phyloP scores from a whole-genome alignment of 2,888 invertebrate genomes.

The Autographa pulchrina region DNA sequence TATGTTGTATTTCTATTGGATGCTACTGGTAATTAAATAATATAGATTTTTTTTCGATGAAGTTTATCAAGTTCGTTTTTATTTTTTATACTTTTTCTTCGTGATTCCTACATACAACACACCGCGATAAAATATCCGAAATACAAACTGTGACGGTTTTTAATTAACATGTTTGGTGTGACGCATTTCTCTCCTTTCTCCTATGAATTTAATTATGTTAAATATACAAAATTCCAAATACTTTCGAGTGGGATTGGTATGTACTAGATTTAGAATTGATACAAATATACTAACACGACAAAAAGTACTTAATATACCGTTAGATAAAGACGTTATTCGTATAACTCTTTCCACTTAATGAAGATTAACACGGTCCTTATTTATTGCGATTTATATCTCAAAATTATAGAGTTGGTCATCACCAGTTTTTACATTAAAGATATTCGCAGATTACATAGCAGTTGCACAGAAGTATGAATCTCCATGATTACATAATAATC shows the following conservation, averaged over 20 bases:
- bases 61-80: background rate
- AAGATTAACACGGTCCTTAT: background rate
- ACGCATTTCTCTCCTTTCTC: background rate
- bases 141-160: conserved; percentile 5
- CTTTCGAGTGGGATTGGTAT: no score
- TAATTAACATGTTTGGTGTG: background rate
- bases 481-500: conserved; percentile 54
- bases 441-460: conserved; percentile 42
- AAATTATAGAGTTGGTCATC: conserved; percentile 15
- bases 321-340: background rate
- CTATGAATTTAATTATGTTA: background rate
- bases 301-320: background rate
- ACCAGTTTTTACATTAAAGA: conserved; percentile 30
- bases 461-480: conserved; percentile 49
- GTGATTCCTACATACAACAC: background rate
- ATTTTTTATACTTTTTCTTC: background rate
- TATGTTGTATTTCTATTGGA: no score
- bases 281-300: background rate
- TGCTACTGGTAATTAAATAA: no score
- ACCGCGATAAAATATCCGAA: background rate
- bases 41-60: no score
- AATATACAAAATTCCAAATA: no score
- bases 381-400: conserved; percentile 6
- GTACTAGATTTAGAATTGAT: no score
- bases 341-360: background rate